phyloP scores from a whole-genome alignment of 2,888 invertebrate genomes.

The Odontomyia ornata region DNA sequence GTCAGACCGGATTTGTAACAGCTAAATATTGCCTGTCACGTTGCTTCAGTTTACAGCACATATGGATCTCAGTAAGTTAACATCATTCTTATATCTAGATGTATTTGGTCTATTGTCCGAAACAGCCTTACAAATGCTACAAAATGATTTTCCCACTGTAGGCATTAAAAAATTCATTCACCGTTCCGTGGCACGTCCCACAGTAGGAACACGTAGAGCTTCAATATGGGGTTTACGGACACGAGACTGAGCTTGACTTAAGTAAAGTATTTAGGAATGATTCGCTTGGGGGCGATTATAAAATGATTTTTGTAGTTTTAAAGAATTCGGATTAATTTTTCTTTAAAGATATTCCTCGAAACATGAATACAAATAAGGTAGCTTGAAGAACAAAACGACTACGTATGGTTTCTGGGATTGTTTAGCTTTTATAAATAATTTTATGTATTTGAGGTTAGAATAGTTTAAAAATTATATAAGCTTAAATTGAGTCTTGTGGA shows the following conservation, averaged over 20 bases:
- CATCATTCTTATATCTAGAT: slow-evolving; percentile 77
- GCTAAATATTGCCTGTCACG: slow-evolving; percentile 83
- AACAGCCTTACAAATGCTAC: too few species aligned
- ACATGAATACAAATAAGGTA: too few species aligned
- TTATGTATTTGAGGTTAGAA: neutral
- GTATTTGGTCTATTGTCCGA: slow-evolving; percentile 81
- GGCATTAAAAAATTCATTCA: slow-evolving; percentile 79
- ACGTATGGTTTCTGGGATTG: neutral
- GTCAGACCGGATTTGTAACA: slow-evolving; percentile 74
- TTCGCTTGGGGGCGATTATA: neutral
- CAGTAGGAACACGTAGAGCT: slow-evolving; percentile 85
- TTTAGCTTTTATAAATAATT: neutral
- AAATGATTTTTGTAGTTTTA: too few species aligned
- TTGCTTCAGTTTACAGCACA: slow-evolving; percentile 81
- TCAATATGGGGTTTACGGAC: too few species aligned
- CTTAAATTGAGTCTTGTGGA: neutral
- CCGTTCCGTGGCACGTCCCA: slow-evolving; percentile 89
- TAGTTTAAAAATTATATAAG: neutral
- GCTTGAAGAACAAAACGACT: too few species aligned
- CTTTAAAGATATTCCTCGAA: too few species aligned
- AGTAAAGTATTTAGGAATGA: neutral
- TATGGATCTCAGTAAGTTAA: slow-evolving; percentile 70
- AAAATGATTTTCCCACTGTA: slow-evolving; percentile 68
- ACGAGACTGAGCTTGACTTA: slow-evolving; percentile 78
- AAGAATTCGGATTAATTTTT: too few species aligned